These are phyloP conservation scores for Rhamphomyia laevipes DNA, from an alignment of 2,888 invertebrate species.

Conservation along the genomic window DNA sequence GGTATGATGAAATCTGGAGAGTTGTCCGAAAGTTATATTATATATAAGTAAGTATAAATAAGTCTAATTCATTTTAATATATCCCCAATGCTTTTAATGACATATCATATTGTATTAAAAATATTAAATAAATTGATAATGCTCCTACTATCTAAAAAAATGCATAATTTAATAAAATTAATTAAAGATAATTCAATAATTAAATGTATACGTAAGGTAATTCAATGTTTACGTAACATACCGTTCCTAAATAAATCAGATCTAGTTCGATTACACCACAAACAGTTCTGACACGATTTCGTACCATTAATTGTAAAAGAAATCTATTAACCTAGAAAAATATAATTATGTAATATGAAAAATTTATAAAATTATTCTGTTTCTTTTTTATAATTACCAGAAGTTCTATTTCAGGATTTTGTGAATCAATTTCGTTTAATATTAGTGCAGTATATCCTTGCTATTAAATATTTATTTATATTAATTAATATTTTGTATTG, in stretches of 20 bases:
- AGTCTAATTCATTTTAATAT: too few species aligned
- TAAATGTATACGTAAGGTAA: too few species aligned
- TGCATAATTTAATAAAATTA: not conserved
- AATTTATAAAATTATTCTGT: not conserved
- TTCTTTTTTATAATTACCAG: not conserved
- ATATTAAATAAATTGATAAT: conserved; percentile 6
- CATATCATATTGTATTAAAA: conserved; percentile 7
- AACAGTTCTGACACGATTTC: conserved; percentile 4
- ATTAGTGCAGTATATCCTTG: conserved; percentile 3
- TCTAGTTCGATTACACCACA: conserved; percentile 8
- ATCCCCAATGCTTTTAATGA: not conserved
- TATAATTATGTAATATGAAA: not conserved
- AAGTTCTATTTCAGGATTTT: conserved; percentile 3
- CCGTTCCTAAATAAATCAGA: conserved; percentile 8
- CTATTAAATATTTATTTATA: not conserved
- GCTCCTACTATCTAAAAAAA: conserved; percentile 4
- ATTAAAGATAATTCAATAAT: too few species aligned
- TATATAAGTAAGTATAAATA: too few species aligned
- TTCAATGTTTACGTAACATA: not conserved
- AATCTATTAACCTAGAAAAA: conserved; percentile 7
- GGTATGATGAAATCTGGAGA: too few species aligned
- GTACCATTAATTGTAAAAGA: conserved; percentile 6
- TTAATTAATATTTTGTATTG: too few species aligned
- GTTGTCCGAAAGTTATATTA: too few species aligned
- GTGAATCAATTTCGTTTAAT: conserved; percentile 3